Percentiles rank a stretch among this genome's conserved stretches.
phyloP scores from a whole-genome alignment of 2,797 vertebrate species.

The Zenarchopterus dispar region DNA sequence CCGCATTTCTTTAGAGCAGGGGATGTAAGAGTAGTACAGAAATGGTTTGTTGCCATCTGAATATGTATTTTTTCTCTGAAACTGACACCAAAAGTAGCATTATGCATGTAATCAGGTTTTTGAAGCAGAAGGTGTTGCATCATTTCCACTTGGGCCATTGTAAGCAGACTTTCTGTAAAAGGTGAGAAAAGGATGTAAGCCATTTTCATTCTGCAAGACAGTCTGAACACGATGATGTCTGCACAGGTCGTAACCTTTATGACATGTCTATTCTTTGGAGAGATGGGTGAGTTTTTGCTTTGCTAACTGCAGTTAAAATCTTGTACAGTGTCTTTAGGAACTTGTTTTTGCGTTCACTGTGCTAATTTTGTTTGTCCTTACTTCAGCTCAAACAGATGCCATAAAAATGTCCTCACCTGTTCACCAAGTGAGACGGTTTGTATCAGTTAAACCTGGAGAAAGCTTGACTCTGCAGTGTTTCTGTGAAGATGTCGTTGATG shows the following conservation, averaged over 20 bases:
- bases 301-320: not conserved
- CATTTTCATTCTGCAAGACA: too few species aligned
- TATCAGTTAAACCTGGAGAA: constrained; percentile 21
- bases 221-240: constrained; percentile 8
- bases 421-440: constrained; percentile 5
- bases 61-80: not conserved
- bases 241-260: not conserved
- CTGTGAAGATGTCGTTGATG: not conserved
- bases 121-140: not conserved
- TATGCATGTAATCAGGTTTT: constrained; percentile 6
- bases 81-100: not conserved
- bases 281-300: constrained; percentile 24
- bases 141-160: constrained; percentile 19
- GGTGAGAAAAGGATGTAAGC: not conserved
- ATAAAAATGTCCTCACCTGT: not conserved
- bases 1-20: too few species aligned
- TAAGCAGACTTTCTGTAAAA: not conserved
- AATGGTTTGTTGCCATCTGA: too few species aligned
- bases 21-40: too few species aligned
- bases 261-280: constrained; percentile 5
- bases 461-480: constrained; percentile 43
- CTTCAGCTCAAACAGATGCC: constrained; percentile 4
- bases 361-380: not conserved
- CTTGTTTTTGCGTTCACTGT: not conserved
- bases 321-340: not conserved